Percentiles rank a stretch among this genome's conserved stretches.
phyloP scores from a whole-genome alignment of 2,113 vertebrate species.

The Marmota monax region DNA sequence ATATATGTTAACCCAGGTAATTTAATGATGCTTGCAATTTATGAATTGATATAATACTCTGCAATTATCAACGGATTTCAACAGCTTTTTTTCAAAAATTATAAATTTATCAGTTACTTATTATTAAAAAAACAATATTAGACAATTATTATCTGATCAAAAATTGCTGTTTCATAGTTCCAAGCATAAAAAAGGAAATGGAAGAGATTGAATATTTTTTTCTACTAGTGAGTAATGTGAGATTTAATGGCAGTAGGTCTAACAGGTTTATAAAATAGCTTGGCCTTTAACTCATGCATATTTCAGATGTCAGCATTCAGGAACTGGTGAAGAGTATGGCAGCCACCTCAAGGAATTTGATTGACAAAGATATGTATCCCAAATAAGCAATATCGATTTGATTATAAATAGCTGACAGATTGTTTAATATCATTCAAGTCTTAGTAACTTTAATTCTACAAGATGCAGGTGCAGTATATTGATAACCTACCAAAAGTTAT shows the following conservation, averaged over 20 bases:
- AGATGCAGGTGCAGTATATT: conserved; percentile 54
- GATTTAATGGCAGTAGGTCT: conserved; percentile 71
- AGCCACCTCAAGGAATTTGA: conserved; percentile 71
- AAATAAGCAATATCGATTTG: conserved; percentile 82
- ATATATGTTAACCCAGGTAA: not conserved
- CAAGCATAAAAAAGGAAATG: conserved; percentile 27
- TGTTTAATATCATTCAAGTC: conserved; percentile 72
- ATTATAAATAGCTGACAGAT: conserved; percentile 83
- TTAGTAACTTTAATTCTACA: conserved; percentile 52
- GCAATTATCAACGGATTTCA: not conserved
- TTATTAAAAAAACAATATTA: not conserved
- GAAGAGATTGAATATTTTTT: conserved; percentile 49
- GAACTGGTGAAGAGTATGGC: conserved; percentile 77
- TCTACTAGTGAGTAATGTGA: conserved; percentile 43
- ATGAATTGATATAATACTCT: not conserved
- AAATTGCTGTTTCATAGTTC: not conserved
- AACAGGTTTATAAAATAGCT: conserved; percentile 74
- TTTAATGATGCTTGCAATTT: not conserved
- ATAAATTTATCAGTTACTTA: not conserved
- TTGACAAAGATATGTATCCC: conserved; percentile 79
- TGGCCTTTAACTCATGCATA: conserved; percentile 67
- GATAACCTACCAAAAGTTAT: not conserved
- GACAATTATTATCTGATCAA: not conserved
- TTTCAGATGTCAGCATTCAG: conserved; percentile 81
- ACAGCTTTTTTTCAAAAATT: not conserved